Base-by-base conservation (phyloP, 2,888 invertebrate genomes). In the Scelioninae gen. 1 region DNA sequence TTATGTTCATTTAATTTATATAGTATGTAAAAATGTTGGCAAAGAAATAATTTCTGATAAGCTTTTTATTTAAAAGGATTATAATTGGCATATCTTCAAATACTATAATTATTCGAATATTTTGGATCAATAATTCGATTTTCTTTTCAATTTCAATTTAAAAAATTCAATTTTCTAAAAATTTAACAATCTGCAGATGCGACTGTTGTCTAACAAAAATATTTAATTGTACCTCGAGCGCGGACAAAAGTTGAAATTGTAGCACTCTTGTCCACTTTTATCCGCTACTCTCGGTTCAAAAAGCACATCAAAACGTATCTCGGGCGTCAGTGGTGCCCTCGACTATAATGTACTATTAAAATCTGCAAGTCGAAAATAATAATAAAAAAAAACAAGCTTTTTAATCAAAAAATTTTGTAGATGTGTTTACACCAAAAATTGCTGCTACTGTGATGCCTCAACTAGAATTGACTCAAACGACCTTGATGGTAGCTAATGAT, bases 401-500 rank as follows among this genome's bases (percentile, higher is more conserved):
- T 38, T 38, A 9, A 38, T 38, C 38, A 5, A 38, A 38, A 38
- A 38, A 38, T 38, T 38, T 10, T 9, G 38, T 9, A 9, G 38
- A 38, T 38, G 38, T 38, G 38, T 38, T 38, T 38, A 38, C 38
- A 38, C 8, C 38, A 38, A 38, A 38, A 38, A 38, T 38, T 6
- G n/a, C 43, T 43, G 13, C 13, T 10, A 43, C 13, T 43, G 4
- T n/a, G 43, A 43, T 43, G 43, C 43, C 43, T 43, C 43, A 43
- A 43, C n/a, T 43, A 43, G n/a, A n/a, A 43, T 43, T 43, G 43
- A 43, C 43, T 43, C 11, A n/a, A 43, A 43, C 43, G 1, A n/a
- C 43, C 13, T n/a, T 43, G 43, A 43, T 43, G 43, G 43, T 43
- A 43, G 43, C 43, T n/a, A n/a, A 43, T 1, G 43, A 43, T 43